Base-by-base conservation (phyloP, 2,888 invertebrate species). In the Epinotia ramella region DNA sequence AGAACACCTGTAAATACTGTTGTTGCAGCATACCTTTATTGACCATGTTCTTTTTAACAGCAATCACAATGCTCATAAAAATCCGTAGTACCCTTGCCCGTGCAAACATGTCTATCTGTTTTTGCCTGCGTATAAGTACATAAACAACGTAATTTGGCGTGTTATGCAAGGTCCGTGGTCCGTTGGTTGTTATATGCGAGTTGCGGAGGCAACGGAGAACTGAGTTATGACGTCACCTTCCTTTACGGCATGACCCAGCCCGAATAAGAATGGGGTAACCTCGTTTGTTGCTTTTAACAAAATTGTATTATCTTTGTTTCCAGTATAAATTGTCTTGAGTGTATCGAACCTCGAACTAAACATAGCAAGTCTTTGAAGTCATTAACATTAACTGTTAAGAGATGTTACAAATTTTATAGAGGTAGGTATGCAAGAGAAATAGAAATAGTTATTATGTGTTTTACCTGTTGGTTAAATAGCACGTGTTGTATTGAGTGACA, bases 181-280 rank as follows among this genome's bases (percentile, higher is more conserved):
- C 53, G 18, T 66, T 46, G 56, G 65, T 65, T 70, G 74, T 75
- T 75, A 66, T 53, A 49, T 53, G 33, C 53, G 12, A 70, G 69
- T 57, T 40, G 62, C 69, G 68, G 46, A 60, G 56, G 60, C 62
- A 63, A 67, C 71, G 72, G 46, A 67, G 76, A 63, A 62, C 71
- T 68, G 56, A 72, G 20, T 63, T 76, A 75, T 66, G 65, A 71
- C 75, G 74, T 74, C 69, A 74, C 69, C 59, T 33, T 59, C 69
- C 64, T 60, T 70, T 66, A 71, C 75, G 69, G 57, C 65, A 24
- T 60, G 68, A 49, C 70, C 66, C 53, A 66, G 56, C 66, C 66
- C 71, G 66, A 60, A 70, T 53, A 62, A 66, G 71, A 75, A 70
- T 75, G 65, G 71, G 60, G 71, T 71, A 62, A 62, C 66, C 60